Conservation (phyloP, 2,888 invertebrate genomes). For the Pocota personata region DNA sequence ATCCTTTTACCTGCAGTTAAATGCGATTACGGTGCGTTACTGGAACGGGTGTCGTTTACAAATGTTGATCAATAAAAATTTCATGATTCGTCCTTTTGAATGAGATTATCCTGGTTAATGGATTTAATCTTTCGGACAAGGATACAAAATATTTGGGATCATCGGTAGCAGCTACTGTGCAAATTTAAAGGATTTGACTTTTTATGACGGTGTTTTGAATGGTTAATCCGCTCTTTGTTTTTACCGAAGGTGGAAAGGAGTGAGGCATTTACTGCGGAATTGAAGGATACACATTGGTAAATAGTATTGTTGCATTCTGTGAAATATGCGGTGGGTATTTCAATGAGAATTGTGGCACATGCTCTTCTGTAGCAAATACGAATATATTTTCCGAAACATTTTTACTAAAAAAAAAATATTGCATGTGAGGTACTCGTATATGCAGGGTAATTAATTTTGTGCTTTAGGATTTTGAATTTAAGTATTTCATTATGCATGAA, state of each 20-base stretch:
- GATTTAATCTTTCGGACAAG: constrained; percentile 75
- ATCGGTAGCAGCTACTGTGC: constrained; percentile 55
- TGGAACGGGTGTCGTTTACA: constrained; percentile 77
- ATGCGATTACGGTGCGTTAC: constrained; percentile 59
- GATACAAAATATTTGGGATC: constrained; percentile 63
- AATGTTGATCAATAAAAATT: constrained; percentile 82
- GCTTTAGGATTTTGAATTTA: no score
- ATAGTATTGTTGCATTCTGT: constrained; percentile 4
- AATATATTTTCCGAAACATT: no score
- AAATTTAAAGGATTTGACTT: constrained; percentile 32
- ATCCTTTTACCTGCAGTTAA: constrained; percentile 40
- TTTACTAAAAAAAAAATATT: no score
- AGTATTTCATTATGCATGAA: no score
- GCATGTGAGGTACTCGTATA: no score
- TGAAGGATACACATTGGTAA: constrained; percentile 27
- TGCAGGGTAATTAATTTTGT: no score
- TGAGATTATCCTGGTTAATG: constrained; percentile 79
- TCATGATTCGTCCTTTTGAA: constrained; percentile 80
- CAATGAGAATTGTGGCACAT: constrained; percentile 30
- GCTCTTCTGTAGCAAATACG: background rate
- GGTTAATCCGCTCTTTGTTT: constrained; percentile 46
- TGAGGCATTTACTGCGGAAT: constrained; percentile 44
- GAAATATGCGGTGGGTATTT: constrained; percentile 31
- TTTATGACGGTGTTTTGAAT: constrained; percentile 56
- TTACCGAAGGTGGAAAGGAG: constrained; percentile 22